Percentiles rank a stretch among this genome's conserved stretches.
Conservation (phyloP, 2,113 vertebrate species). For the Piaya cayana region DNA sequence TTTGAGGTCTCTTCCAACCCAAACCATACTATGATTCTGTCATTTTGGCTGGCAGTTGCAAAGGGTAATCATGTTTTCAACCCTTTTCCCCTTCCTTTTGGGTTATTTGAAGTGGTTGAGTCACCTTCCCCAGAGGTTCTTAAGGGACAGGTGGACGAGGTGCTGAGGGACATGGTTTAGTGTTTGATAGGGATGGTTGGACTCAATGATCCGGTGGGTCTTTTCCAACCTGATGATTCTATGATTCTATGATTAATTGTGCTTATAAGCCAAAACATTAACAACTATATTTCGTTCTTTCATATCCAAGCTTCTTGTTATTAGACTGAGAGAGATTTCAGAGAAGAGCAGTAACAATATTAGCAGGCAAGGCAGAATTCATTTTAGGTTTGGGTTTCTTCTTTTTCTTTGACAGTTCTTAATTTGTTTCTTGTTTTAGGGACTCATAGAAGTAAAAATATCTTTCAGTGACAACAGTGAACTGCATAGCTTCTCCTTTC, state of each 20-base stretch:
- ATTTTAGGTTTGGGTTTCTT: slow-evolving; percentile 11
- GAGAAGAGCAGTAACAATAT: slow-evolving; percentile 30
- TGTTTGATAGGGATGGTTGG: no score
- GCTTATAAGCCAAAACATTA: neutral
- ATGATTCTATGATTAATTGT: no score
- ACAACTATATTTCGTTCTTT: neutral
- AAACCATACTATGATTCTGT: no score
- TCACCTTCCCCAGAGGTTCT: no score
- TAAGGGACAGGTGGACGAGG: no score
- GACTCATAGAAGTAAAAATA: slow-evolving; percentile 72
- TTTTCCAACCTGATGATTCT: no score
- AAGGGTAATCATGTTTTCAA: neutral
- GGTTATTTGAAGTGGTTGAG: no score
- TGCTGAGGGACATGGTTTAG: no score
- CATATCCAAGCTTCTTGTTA: slow-evolving; percentile 23
- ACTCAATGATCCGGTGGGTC: no score
- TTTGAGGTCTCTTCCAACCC: no score
- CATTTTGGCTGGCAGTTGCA: neutral
- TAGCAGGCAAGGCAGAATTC: slow-evolving; percentile 50
- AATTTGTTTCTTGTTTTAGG: slow-evolving; percentile 65
- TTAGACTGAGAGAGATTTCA: slow-evolving; percentile 7
- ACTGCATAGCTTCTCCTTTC: slow-evolving; percentile 41
- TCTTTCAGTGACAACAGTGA: slow-evolving; percentile 48
- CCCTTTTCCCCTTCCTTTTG: neutral
- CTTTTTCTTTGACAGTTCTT: slow-evolving; percentile 63